Evolutionary conservation across 2,888 invertebrate species (phyloP), one percentile per base, ranked within the genome.

Genomic region (Rhamnusium bicolor): DNA sequence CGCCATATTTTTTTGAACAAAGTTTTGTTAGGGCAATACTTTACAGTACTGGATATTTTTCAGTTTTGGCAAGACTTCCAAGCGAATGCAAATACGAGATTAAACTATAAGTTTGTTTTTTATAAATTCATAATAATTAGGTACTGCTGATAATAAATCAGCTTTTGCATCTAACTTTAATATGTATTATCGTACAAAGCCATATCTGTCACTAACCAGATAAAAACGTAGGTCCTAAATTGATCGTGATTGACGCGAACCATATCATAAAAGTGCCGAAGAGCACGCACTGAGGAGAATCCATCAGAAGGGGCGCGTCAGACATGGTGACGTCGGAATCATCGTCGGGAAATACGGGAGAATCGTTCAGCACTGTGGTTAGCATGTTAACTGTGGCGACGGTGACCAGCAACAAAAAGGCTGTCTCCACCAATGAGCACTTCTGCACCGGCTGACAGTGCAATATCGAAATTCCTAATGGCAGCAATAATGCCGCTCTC

Each of bases 241-340:
- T 96, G 87, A 96, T 95, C 65, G 96, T 95, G 86, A 96, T 94
- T 79, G 95, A 95, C 67, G 96, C 95, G 89, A 97, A 96, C 96
- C 96, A 97, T 85, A 96, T 96, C 93, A 96, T 96, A 88, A 95
- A 95, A 66, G 96, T 93, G 76, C 96, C 96, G 88, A 97, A 97
- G 61, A 96, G 91, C 75, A 96, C 95, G 88, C 97, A 97, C 91
- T 95, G 94, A 1, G 95, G 95, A 74, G 94, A 95, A 88, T 95
- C 95, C 94, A 95, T 94, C 77, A 95, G 91, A 80, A 95, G 89
- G 91, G 84, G 85, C 46, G 81, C 84, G 73, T 86, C 85, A 18
- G 86, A 82, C 72, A 93, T 91, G 80, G 92, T 89, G 81, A 92
- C 92, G 80, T 92, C 92, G 79, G 91, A 91, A n/a, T 94, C 94